Percentiles rank a stretch among this genome's conserved stretches.
These are phyloP conservation scores for Pagrus major DNA, from an alignment of 2,113 vertebrate genomes.

Conservation along the genomic window DNA sequence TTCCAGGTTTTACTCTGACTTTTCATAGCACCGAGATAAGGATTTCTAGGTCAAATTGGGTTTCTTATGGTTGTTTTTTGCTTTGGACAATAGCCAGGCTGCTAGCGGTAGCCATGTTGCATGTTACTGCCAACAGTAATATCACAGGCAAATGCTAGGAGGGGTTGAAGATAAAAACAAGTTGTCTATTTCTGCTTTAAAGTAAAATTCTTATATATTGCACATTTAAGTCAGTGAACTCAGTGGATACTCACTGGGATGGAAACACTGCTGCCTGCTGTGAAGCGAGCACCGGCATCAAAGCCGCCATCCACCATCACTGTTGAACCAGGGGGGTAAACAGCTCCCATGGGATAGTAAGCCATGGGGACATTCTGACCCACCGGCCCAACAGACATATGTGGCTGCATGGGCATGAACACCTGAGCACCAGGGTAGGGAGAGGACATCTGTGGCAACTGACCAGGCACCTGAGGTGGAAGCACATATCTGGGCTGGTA, in stretches of 20 bases:
- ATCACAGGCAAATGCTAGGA: no score
- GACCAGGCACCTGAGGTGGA: slow-evolving; percentile 86
- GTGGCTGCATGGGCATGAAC: slow-evolving; percentile 92
- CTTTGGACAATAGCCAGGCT: no score
- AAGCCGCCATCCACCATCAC: slow-evolving; percentile 92
- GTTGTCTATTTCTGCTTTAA: no score
- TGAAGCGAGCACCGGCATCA: slow-evolving; percentile 93
- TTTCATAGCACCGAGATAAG: no score
- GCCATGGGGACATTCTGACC: slow-evolving; percentile 93
- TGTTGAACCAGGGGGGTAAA: slow-evolving; percentile 91
- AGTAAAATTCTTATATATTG: no score
- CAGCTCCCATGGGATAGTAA: slow-evolving; percentile 92
- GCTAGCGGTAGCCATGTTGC: no score
- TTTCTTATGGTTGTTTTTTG: no score
- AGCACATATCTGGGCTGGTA: slow-evolving; percentile 96
- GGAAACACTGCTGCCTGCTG: slow-evolving; percentile 84
- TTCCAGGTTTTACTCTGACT: no score
- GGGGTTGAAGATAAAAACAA: no score
- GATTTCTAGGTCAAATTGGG: no score
- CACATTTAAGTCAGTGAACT: background rate
- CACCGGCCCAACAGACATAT: slow-evolving; percentile 87
- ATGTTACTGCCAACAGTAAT: no score
- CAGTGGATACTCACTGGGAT: slow-evolving; percentile 90
- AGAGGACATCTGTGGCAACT: slow-evolving; percentile 91
- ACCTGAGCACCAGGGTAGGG: slow-evolving; percentile 90